Evolutionary conservation across 2,113 vertebrate genomes (phyloP).

Genomic region (Climacteris rufus): DNA sequence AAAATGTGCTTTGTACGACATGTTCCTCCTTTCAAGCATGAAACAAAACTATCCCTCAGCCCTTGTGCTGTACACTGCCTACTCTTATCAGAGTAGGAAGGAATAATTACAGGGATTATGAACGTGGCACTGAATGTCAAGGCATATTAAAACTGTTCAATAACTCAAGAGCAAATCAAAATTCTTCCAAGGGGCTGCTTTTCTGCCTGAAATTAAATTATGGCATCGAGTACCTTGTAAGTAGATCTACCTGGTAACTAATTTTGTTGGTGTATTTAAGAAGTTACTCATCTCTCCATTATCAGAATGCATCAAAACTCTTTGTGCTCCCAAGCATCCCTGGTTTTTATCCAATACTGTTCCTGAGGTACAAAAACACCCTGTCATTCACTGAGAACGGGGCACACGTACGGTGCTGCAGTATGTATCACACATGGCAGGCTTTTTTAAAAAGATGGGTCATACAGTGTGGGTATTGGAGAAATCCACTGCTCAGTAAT

Average conservation of each 20-base stretch:
- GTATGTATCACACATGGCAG: accelerated
- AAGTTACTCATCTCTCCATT: not conserved
- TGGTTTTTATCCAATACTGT: not conserved
- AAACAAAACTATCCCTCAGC: constrained; percentile 18
- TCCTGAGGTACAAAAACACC: not conserved
- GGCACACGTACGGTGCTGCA: accelerated
- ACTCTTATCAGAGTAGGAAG: not conserved
- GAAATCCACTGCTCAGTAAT: not conserved
- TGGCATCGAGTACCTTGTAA: not conserved
- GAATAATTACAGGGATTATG: constrained; percentile 31
- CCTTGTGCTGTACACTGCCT: not conserved
- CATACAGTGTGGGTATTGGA: not conserved
- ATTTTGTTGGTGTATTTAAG: not conserved
- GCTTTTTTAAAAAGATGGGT: not conserved
- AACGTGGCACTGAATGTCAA: not conserved
- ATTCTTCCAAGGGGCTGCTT: not conserved
- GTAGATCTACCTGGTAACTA: not conserved
- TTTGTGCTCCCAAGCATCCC: not conserved
- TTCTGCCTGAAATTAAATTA: constrained; percentile 22
- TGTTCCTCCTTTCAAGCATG: not conserved
- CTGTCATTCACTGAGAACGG: accelerated
- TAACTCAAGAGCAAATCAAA: not conserved
- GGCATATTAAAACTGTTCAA: not conserved
- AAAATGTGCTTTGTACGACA: not conserved
- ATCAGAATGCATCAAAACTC: not conserved